These are phyloP conservation scores for Andrena cerasifolii DNA, from an alignment of 1,140 invertebrate species.

Conservation along the genomic window DNA sequence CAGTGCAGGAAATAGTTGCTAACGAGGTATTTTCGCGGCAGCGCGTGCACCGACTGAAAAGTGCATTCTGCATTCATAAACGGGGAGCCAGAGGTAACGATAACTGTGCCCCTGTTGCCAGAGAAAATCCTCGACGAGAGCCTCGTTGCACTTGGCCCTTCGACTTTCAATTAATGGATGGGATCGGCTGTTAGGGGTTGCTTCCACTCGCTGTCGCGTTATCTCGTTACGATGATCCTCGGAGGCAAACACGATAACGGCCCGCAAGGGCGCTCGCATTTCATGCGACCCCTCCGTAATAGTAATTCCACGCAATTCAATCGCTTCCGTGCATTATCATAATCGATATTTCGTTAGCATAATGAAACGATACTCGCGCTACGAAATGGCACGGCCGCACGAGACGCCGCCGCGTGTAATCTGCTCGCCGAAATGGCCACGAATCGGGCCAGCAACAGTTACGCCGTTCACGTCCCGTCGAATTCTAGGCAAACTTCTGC, in stretches of 20 bases:
- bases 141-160: too few species aligned
- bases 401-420: conserved; percentile 22
- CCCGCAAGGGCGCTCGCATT: background rate
- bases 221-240: background rate
- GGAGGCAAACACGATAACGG: conserved; percentile 7
- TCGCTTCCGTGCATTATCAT: conserved; percentile 44
- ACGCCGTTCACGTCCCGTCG: conserved; percentile 1
- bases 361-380: conserved; percentile 45
- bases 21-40: conserved; percentile 2
- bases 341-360: conserved; percentile 54
- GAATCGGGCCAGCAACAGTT: background rate
- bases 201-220: background rate
- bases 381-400: conserved; percentile 16
- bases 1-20: conserved; percentile 22
- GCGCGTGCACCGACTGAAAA: too few species aligned
- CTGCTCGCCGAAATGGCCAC: background rate
- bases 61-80: too few species aligned
- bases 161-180: background rate
- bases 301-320: conserved; percentile 32
- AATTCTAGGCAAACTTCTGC: background rate
- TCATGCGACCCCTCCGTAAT: background rate
- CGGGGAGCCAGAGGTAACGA: too few species aligned
- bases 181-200: background rate
- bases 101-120: too few species aligned
- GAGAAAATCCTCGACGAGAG: too few species aligned